Conservation (phyloP, 2,113 vertebrate genomes). For the Ptilonorhynchus violaceus region DNA sequence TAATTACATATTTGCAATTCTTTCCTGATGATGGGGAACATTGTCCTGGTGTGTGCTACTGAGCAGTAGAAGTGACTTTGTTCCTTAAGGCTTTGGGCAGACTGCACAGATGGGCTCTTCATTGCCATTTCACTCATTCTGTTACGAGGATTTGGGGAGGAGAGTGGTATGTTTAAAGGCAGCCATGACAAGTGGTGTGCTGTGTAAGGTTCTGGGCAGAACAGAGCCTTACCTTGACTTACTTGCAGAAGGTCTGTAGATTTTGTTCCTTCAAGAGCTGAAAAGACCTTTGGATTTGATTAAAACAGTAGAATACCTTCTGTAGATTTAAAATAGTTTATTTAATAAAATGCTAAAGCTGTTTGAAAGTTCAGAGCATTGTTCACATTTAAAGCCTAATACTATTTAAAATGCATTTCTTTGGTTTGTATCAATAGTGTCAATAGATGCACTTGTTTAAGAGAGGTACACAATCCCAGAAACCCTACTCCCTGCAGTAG, state of each 20-base stretch:
- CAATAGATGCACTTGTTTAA: neutral
- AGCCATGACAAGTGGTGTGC: neutral
- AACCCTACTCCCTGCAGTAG: neutral
- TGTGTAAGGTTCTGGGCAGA: neutral
- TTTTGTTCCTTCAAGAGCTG: neutral
- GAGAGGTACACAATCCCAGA: neutral
- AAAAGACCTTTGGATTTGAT: constrained; percentile 2
- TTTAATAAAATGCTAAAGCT: neutral
- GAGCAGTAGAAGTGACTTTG: neutral
- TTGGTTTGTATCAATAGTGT: neutral
- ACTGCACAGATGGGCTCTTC: neutral
- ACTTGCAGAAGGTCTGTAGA: neutral
- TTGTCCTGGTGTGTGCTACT: neutral
- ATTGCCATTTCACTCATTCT: neutral
- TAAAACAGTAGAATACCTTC: neutral
- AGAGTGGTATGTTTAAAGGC: neutral
- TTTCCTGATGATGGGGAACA: constrained; percentile 11
- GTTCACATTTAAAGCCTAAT: neutral
- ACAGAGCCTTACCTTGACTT: neutral
- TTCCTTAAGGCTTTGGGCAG: neutral
- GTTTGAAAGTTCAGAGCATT: neutral
- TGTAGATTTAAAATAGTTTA: neutral
- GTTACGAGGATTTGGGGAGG: neutral
- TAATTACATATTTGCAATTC: constrained; percentile 56
- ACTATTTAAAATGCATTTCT: neutral